These are phyloP conservation scores for Pycnomerus fuliginosus DNA, from an alignment of 2,888 invertebrate genomes.

Conservation along the genomic window DNA sequence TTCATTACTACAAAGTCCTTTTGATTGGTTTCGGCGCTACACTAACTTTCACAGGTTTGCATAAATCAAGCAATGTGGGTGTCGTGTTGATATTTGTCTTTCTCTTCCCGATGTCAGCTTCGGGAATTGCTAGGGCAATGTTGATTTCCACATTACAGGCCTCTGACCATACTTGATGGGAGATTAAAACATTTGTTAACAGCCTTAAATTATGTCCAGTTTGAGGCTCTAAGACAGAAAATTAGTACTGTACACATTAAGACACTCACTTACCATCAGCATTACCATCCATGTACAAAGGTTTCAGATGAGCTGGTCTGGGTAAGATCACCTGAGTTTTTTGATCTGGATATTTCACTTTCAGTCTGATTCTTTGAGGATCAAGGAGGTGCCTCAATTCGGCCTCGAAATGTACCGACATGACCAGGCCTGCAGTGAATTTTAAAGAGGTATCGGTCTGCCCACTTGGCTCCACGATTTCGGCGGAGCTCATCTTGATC, in stretches of 20 bases:
- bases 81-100: constrained; percentile 51
- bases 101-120: constrained; percentile 54
- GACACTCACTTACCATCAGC: neutral
- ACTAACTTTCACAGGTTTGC: constrained; percentile 82
- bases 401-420: constrained; percentile 84
- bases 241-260: neutral
- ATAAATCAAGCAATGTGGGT: constrained; percentile 72
- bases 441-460: constrained; percentile 80
- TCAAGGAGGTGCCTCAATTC: constrained; percentile 79
- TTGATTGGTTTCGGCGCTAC: constrained; percentile 88
- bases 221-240: constrained; percentile 52
- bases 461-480: constrained; percentile 81
- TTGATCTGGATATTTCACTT: constrained; percentile 91
- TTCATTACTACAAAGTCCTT: constrained; percentile 51
- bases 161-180: constrained; percentile 92
- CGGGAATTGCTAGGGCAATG: constrained; percentile 75
- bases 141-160: constrained; percentile 86
- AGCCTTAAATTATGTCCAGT: constrained; percentile 67
- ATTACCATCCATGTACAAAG: constrained; percentile 57
- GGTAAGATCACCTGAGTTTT: constrained; percentile 82
- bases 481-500: constrained; percentile 78
- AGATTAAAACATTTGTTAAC: constrained; percentile 83
- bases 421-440: constrained; percentile 89
- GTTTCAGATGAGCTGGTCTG: constrained; percentile 72
- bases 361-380: constrained; percentile 73